Base-by-base conservation (phyloP, 2,113 vertebrate genomes). In the Pangasianodon gigas region DNA sequence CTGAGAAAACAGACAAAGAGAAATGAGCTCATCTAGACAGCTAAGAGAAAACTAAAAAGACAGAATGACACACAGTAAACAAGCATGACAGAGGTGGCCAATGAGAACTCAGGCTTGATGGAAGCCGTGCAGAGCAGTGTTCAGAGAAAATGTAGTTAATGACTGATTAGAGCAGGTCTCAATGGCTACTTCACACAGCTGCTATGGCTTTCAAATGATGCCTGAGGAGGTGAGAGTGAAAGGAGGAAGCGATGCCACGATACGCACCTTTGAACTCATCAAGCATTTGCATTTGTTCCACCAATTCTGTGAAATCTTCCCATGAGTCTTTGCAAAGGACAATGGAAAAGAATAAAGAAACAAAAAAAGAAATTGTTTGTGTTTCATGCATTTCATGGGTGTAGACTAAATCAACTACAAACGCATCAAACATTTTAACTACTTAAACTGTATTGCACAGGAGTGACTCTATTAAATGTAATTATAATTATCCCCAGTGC, bases 261-360 rank as follows among this genome's bases (percentile, higher is more conserved):
- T 96, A 98, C 97, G 96, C 97, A 97, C 97, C 97, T 98, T 97
- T 95, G 91, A 96, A 94, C 95, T 97, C 97, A 97, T 95, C 93
- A 94, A 94, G 96, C 93, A 93, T 92, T 88, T 97, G 96, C 96
- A 97, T 97, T 96, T 96, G 96, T 94, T 97, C 96, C 97, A 97
- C 96, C 97, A 97, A 97, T 95, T 97, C 96, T 96, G 97, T 97
- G 96, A 98, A 97, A 97, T 97, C 97, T 97, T 97, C 97, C 97
- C 97, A 98, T 97, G 97, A 97, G 96, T 96, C 97, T 98, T 98
- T 97, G 97, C 96, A 96, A 97, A 97, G 94, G 93, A 96, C 95
- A 96, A 96, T 96, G 94, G 91, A 95, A 96, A 96, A 95, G 83
- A 91, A 87, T 87, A 96, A 96, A 94, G 81, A 77, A 90, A 89